Base-by-base conservation (phyloP, 2,888 invertebrate genomes). In the Notocelia uddmanniana region DNA sequence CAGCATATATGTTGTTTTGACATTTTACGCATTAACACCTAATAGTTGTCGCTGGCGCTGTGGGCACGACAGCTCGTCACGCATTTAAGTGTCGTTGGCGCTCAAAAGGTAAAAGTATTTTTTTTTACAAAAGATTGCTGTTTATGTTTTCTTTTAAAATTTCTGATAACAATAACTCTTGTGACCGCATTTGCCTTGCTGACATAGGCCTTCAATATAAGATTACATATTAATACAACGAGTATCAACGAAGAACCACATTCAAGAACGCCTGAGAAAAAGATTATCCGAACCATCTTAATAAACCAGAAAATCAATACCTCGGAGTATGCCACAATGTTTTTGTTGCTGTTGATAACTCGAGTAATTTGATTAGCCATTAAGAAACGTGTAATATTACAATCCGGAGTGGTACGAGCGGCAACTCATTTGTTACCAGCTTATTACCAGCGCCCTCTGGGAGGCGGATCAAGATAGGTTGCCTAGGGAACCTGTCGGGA, bases 401-500 rank as follows among this genome's bases (percentile, higher is more conserved):
- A 72, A 72, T 72, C 68, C 67, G 48, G 60, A 67, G 41, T 41
- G 54, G 79, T 76, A 74, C 73, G 73, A 78, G 79, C 76, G 75
- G 80, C 75, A 76, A 86, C 83, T 88, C 87, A 87, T 90, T 89
- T 87, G 82, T 90, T 85, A 85, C 79, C 70, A 81, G 84, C 86
- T 89, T 88, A 90, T 87, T 88, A 87, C 85, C 74, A 72, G 74
- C 77, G 75, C 81, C 81, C 81, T 77, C 72, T 64, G 80, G 80
- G 82, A 78, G 75, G 75, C 63, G 75, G 74, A 77, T 60, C 76
- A 78, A 81, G 84, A 81, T 83, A 80, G 79, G 82, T 83, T 80
- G 85, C 81, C 83, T 84, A 78, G 82, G 77, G 77, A 79, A 80
- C 72, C 74, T 74, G 69, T 60, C 69, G 37, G 50, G 59, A 68